Base-by-base conservation (phyloP, 2,797 vertebrate genomes). In the Melanitta fusca region DNA sequence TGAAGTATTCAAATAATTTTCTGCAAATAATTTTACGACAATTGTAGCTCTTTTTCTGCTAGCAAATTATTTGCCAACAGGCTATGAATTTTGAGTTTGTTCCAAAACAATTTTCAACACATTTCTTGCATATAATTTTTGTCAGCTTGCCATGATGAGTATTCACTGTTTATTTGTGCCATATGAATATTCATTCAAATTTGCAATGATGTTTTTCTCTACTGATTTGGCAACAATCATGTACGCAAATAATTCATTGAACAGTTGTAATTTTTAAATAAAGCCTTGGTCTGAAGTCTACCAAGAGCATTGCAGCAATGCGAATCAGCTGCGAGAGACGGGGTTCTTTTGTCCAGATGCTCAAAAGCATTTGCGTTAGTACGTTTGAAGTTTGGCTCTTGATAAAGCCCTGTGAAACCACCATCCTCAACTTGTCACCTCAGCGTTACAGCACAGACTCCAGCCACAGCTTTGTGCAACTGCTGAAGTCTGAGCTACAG, bases 161-260 rank as follows among this genome's bases (percentile, higher is more conserved):
- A 91, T 77, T 95, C 83, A 86, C 77, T 93, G 78, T 94, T 96
- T 96, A 92, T 91, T 94, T 92, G 66, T 0, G 0, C 68, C 43
- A 17, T 68, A 86, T 95, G 89, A 97, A 96, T 96, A 95, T 95
- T 94, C 80, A 94, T 96, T 89, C 53, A 92, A 82, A 77, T 92
- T 87, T 82, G 74, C 80, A 94, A 32, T 49, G 34, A 56, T 74
- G 64, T 92, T 96, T 95, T 77, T 90, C 82, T 92, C 91, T 88
- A 72, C 79, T 93, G 93, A 88, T 72, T 88, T 92, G 85, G 65
- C 79, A 90, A 91, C 73, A 93, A 69, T 57, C 68, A 38, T 56
- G 61, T 43, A 75, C 79, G 73, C 58, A 89, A 94, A 94, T 84
- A 91, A 86, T 88, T 89, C 39, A 83, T 47, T 89, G 58, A 89